Evolutionary conservation across 2,113 vertebrate species (phyloP), one percentile per base, ranked within the genome.

Genomic region (Procavia capensis): DNA sequence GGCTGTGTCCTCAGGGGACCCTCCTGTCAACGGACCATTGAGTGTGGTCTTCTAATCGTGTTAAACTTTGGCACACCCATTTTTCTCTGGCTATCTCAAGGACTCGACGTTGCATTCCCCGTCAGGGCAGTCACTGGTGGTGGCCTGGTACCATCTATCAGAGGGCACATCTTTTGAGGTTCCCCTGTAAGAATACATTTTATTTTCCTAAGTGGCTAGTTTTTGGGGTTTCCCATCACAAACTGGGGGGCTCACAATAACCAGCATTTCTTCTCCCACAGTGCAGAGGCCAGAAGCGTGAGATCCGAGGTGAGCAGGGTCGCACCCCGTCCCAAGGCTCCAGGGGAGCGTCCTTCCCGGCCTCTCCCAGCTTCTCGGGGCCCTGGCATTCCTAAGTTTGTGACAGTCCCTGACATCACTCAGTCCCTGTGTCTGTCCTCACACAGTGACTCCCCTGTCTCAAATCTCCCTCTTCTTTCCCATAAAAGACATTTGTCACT

Each of bases 251-350:
- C 64, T n/a, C 14, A 43, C 43, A 86, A 34, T 75, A 54, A 9
- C n/a, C 36, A 4, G 45, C 9, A n/a, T 2, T 39, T 11, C 0
- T 31, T 29, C 3, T 29, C 17, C 11, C 20, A 1, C 8, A 9
- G 59, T 16, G 2, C 1, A 70, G 82, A 41, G 57, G 27, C 10
- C 36, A 24, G 10, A 47, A 14, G 24, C n/a, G 27, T 0, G 27
- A 41, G 11, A 27, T 36, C 9, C 19, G 25, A 10, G 39, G 31
- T 6, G 1, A 29, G 1, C 50, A 24, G 54, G 39, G 84, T 24
- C 11, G 6, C 0, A 11, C 16, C 29, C 61, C 24, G 63, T 43
- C 7, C 2, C 0, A 1, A 14, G 57, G 57, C 79, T 76, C 45
- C 5, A 1, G 41, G 57, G 57, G 50, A 5, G 64, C 59, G 24